Conservation (phyloP, 2,888 invertebrate genomes). For the Liposcelis brunnea region DNA sequence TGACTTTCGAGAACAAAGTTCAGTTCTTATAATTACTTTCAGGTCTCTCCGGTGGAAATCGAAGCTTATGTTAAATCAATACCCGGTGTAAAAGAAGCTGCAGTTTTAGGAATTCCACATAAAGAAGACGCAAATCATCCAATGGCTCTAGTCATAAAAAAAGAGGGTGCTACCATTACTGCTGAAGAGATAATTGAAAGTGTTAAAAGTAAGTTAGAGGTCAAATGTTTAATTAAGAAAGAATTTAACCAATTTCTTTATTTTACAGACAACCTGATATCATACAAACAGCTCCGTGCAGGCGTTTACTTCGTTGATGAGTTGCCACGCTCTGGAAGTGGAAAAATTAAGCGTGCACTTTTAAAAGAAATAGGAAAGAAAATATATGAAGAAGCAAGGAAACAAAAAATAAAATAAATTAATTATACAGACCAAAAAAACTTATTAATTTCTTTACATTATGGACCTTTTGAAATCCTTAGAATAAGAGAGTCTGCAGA, state of each 20-base stretch:
- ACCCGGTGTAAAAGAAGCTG: conserved; percentile 1
- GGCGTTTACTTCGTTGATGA: background rate
- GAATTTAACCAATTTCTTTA: background rate
- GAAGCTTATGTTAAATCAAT: background rate
- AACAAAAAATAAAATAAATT: too few relatives aligned
- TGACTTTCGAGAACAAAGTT: too few relatives aligned
- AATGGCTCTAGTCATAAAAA: background rate
- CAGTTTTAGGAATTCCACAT: background rate
- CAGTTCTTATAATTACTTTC: too few relatives aligned
- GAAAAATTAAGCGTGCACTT: background rate
- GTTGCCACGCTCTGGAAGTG: background rate
- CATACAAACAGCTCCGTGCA: background rate
- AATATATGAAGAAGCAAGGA: too few relatives aligned
- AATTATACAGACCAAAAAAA: too few relatives aligned
- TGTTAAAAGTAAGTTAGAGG: background rate
- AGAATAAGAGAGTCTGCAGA: too few relatives aligned
- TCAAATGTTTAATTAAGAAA: background rate
- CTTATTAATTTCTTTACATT: too few relatives aligned
- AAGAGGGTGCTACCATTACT: background rate
- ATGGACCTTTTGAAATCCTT: too few relatives aligned
- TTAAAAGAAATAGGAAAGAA: too few relatives aligned
- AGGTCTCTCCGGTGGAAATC: conserved; percentile 1
- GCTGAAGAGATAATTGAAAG: background rate
- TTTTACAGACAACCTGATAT: background rate
- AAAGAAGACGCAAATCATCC: background rate